These are phyloP conservation scores for Plestiodon gilberti DNA, from an alignment of 2,113 vertebrate species.

Conservation along the genomic window DNA sequence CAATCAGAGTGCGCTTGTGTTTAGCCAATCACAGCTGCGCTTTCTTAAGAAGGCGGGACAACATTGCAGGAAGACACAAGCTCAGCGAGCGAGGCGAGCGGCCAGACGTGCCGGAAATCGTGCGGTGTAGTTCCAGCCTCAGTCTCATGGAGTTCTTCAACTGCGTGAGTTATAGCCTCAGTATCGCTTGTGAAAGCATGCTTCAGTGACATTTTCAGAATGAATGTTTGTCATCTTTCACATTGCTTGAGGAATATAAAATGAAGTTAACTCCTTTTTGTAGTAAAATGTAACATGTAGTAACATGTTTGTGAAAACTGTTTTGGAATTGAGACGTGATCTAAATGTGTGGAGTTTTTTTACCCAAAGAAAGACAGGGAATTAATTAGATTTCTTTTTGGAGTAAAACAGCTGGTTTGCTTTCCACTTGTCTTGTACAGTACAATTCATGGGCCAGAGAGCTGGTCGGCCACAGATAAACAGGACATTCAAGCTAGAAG, in stretches of 20 bases:
- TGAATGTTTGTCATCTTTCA: background rate
- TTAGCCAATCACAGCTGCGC: too few species aligned
- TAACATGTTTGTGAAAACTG: background rate
- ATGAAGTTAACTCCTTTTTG: background rate
- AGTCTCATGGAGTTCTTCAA: too few species aligned
- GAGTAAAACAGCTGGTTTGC: background rate
- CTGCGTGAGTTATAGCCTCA: background rate
- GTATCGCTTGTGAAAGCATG: background rate
- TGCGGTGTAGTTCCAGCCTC: too few species aligned
- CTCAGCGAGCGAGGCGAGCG: too few species aligned
- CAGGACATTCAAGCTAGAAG: background rate
- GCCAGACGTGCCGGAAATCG: too few species aligned
- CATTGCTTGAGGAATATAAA: background rate
- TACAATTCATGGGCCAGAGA: constrained; percentile 45
- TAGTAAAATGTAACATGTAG: background rate
- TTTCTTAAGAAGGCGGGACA: too few species aligned
- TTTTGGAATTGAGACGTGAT: background rate
- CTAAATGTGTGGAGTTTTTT: too few species aligned
- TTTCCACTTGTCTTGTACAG: background rate
- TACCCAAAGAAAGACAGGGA: background rate
- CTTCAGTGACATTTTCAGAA: background rate
- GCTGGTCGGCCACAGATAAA: constrained; percentile 16
- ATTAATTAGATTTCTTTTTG: too few species aligned
- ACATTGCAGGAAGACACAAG: too few species aligned
- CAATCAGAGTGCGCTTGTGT: too few species aligned